Base-by-base conservation (phyloP, 2,113 vertebrate species). In the Ailurus styani region DNA sequence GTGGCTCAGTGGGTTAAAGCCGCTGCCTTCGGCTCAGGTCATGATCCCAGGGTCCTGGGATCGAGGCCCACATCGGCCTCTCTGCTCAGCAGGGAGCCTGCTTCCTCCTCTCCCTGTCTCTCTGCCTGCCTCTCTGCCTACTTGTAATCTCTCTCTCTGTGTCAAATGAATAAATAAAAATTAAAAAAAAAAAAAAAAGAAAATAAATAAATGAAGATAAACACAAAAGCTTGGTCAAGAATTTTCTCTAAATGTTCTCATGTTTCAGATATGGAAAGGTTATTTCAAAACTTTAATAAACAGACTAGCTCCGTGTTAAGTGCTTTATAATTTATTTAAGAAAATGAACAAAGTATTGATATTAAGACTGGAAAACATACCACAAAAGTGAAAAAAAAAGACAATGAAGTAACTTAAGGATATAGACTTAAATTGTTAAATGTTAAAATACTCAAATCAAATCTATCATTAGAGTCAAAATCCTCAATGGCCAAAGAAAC, bases 291-390 rank as follows among this genome's bases (percentile, higher is more conserved):
- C 7, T 77, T 81, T 57, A 85, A 52, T 62, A 45, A 85, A 17
- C 12, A 82, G 47, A 90, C 52, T 37, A 66, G 20, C 11, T 21
- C 37, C 8, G 54, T 72, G 15, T 70, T 91, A 92, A 97, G 9
- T 94, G 45, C 42, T 64, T 81, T 66, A 77, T 82, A 77, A 78
- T 87, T 97, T 95, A 77, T 93, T 91, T 82, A 95, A 68, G 88
- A 84, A 89, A 90, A 3, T 23, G 54, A 90, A 27, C 21, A 79
- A 75, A 87, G n/a, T 84, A 84, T 54, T 90, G 68, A 72, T 97
- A 72, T 73, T 93, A 55, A 87, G 87, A 73, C 9, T n/a, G 77
- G 34, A 25, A 25, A 55, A 12, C 40, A 57, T 18, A 50, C 14
- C 25, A 78, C 34, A 62, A 64, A 91, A 77, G 40, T 68, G n/a